phyloP scores from a whole-genome alignment of 2,113 vertebrate genomes.

The Callospermophilus lateralis region DNA sequence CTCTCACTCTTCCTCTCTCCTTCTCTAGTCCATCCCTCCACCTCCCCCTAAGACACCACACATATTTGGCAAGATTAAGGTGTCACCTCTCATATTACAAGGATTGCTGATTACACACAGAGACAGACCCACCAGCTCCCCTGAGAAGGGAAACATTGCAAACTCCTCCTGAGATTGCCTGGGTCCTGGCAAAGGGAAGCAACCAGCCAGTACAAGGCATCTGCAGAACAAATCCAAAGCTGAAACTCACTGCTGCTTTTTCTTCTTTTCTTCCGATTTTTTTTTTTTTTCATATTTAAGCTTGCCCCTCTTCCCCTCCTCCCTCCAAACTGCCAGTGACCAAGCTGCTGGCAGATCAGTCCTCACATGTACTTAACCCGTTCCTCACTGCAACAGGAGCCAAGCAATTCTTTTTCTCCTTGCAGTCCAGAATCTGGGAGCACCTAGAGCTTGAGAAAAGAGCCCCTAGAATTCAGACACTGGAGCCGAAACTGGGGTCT shows the following conservation, averaged over 20 bases:
- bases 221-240: constrained; percentile 66
- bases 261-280: constrained; percentile 14
- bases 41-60: constrained; percentile 43
- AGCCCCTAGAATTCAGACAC: background rate
- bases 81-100: constrained; percentile 88
- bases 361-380: constrained; percentile 84
- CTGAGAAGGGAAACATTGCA: constrained; percentile 36
- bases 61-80: constrained; percentile 89
- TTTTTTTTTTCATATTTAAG: constrained; percentile 59
- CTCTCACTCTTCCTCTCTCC: background rate
- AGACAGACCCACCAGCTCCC: constrained; percentile 75
- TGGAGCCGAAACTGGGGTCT: background rate
- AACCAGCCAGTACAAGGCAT: background rate
- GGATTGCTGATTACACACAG: constrained; percentile 83
- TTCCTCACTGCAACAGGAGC: constrained; percentile 64
- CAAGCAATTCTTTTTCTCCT: background rate
- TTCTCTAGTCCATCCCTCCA: background rate
- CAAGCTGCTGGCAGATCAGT: constrained; percentile 26
- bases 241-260: background rate
- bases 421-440: background rate
- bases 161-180: background rate
- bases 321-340: constrained; percentile 68
- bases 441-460: background rate
- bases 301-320: constrained; percentile 58
- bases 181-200: constrained; percentile 20